Evolutionary conservation across 2,113 vertebrate genomes (phyloP), one percentile per base, ranked within the genome.

Genomic region (Xenopus laevis): DNA sequence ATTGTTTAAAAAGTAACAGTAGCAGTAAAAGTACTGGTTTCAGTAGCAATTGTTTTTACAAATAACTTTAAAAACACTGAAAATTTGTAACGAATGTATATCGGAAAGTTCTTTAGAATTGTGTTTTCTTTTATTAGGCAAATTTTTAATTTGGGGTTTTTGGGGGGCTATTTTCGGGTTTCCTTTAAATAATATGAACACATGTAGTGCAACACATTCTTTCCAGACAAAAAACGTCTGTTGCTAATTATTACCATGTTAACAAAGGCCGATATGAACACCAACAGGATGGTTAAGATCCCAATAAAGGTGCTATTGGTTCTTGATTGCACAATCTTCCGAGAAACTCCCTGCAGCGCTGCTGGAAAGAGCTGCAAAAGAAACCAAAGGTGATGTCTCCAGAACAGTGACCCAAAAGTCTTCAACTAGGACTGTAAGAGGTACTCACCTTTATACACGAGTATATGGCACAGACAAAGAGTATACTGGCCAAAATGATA

Each of bases 391-490:
- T 70, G 5, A 65, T 17, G 60, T 12, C 21, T 23, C 52, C 6
- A 9, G 53, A 15, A n/a, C 52, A 59, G 2, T 4, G 12, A 44
- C 2, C 10, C 10, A 23, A 18, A 13, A 23, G 10, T 13, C 30
- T 20, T 1, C 13, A 59, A 15, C 13, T 57, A 17, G 57, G 4
- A 16, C 17, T 45, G 40, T 8, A 17, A 44, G 33, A 59, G 7
- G 21, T 11, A 87, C 83, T 82, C 85, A 97, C 96, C 71, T 94
- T 91, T 73, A 96, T 85, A 40, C 96, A 98, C 78, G 95, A 95
- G 81, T 96, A 96, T 83, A 96, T 87, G 52, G 94, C 93, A 61
- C 95, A 98, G 80, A 93, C 87, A 77, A 98, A 94, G 80, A 96
- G 91, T 72, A 94, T 93, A 87, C 89, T 81, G 74, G 88, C 84